Evolutionary conservation across 2,113 vertebrate genomes (phyloP).

Genomic region (Sialia sialis): DNA sequence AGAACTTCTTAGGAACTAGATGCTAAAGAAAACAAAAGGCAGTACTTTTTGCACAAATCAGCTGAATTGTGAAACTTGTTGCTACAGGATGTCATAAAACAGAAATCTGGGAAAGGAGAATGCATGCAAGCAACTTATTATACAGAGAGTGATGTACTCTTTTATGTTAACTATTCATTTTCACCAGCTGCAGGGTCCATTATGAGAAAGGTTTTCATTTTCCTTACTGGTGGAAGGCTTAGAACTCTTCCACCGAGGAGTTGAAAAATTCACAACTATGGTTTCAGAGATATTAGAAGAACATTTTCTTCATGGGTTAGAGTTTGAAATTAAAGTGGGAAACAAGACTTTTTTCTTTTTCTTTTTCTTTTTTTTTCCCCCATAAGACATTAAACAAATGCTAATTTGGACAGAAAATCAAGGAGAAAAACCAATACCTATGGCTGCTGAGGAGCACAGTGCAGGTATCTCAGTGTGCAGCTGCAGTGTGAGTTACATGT

Average conservation of each 20-base stretch:
- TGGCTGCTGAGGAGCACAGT: background rate
- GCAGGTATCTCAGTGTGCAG: background rate
- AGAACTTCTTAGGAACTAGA: background rate
- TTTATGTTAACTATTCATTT: background rate
- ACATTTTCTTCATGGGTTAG: background rate
- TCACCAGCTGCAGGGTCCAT: background rate
- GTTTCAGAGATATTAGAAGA: background rate
- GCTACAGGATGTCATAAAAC: background rate
- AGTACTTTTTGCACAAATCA: background rate
- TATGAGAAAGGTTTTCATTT: background rate
- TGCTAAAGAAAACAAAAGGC: background rate
- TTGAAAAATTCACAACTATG: background rate
- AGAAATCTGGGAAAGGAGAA: background rate
- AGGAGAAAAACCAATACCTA: background rate
- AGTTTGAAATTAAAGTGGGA: background rate
- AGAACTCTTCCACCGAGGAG: background rate
- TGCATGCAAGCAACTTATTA: background rate
- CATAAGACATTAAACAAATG: background rate
- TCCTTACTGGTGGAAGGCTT: background rate
- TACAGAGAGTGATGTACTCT: background rate
- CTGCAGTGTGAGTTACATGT: background rate
- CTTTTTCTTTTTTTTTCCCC: background rate
- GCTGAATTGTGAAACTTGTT: background rate
- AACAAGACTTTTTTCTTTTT: rapidly evolving
- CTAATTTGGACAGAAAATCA: background rate